Evolutionary conservation across 2,113 vertebrate genomes (phyloP).

Genomic region (Leptobrachium leishanense): DNA sequence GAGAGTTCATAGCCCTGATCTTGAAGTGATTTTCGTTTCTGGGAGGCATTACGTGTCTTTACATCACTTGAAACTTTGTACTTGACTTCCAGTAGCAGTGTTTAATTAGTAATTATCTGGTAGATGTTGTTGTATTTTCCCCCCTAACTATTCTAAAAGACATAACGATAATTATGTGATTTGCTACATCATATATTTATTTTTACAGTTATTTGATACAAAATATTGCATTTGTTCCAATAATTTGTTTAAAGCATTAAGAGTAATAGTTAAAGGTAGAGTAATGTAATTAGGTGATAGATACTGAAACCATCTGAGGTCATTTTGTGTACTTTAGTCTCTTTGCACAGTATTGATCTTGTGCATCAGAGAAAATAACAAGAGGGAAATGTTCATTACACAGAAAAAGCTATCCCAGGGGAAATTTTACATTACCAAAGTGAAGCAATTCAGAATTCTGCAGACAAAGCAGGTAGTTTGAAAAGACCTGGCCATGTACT

Average conservation of each 20-base stretch:
- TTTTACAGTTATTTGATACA: too few species aligned
- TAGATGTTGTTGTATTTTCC: neutral
- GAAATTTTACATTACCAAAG: constrained; percentile 1
- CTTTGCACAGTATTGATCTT: constrained; percentile 8
- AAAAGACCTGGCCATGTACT: neutral
- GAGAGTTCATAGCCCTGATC: neutral
- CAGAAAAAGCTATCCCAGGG: constrained; percentile 11
- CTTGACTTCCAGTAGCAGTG: neutral
- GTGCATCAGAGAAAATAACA: constrained; percentile 25
- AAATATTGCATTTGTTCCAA: too few species aligned
- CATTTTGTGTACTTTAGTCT: neutral
- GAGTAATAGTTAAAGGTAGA: neutral
- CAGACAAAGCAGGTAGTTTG: constrained; percentile 3
- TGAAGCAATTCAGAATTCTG: constrained; percentile 8
- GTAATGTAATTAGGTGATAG: neutral
- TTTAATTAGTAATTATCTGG: constrained; percentile 2
- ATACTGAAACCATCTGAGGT: neutral
- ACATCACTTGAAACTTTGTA: neutral
- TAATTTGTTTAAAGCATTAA: too few species aligned
- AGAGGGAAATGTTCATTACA: constrained; percentile 20
- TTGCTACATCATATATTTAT: too few species aligned
- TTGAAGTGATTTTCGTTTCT: neutral
- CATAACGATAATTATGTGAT: neutral
- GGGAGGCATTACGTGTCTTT: neutral
- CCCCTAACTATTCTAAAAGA: neutral